Percentiles rank a stretch among this genome's conserved stretches.
These are phyloP conservation scores for Oreotragus oreotragus DNA, from an alignment of 2,113 vertebrate genomes.

Conservation along the genomic window DNA sequence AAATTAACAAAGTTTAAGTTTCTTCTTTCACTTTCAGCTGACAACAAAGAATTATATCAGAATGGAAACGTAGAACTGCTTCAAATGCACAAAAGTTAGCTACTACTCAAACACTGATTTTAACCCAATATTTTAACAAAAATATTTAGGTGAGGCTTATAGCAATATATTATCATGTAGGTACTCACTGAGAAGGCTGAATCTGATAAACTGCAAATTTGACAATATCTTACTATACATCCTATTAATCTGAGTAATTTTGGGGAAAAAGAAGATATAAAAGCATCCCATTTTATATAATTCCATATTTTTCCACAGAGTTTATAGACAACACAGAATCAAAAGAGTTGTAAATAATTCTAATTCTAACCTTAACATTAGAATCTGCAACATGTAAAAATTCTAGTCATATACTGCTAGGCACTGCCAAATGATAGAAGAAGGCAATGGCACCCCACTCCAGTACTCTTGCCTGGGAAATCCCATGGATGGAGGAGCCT, in stretches of 20 bases:
- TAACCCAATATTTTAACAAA: constrained; percentile 50
- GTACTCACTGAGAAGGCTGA: constrained; percentile 22
- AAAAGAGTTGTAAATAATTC: constrained; percentile 57
- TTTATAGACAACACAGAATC: constrained; percentile 64
- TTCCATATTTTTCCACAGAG: constrained; percentile 24
- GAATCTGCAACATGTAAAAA: constrained; percentile 60
- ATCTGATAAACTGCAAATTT: constrained; percentile 40
- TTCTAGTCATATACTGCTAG: constrained; percentile 77
- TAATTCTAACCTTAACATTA: constrained; percentile 68
- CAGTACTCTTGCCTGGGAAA: no score
- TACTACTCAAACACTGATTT: constrained; percentile 27
- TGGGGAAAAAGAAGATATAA: constrained; percentile 37
- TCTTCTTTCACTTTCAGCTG: constrained; percentile 4
- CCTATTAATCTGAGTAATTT: constrained; percentile 23
- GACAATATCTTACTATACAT: constrained; percentile 38
- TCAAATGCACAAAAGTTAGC: constrained; percentile 17
- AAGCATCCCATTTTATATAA: constrained; percentile 65
- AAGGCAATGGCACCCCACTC: no score
- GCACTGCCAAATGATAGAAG: constrained; percentile 37
- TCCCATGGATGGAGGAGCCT: no score
- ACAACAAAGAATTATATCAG: constrained; percentile 7
- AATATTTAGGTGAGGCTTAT: constrained; percentile 53
- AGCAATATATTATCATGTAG: constrained; percentile 24
- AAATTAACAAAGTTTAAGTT: constrained; percentile 38
- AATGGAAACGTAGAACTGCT: constrained; percentile 42